A percentile compares a stretch with the other conserved stretches of the same genome.
phyloP scores from a whole-genome alignment of 2,113 vertebrate species.

The Campylomormyrus tamandua region DNA sequence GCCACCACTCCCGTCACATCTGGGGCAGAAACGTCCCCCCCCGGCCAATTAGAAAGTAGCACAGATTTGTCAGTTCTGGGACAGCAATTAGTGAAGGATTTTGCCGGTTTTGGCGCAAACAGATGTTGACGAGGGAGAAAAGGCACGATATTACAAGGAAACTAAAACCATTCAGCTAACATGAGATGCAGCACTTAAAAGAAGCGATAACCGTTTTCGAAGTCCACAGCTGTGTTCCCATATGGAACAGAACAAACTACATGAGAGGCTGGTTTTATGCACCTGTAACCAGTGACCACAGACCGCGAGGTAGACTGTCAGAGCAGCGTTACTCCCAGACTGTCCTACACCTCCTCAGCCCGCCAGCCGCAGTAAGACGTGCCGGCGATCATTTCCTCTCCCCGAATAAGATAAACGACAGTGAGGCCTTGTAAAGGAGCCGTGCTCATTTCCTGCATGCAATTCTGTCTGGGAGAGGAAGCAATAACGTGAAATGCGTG shows the following conservation, averaged over 20 bases:
- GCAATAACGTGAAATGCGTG: background rate
- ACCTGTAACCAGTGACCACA: background rate
- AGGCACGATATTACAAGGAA: background rate
- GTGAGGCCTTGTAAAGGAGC: background rate
- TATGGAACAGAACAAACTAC: background rate
- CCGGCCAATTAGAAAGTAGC: conserved; percentile 10
- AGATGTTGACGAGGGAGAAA: conserved; percentile 8
- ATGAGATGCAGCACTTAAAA: background rate
- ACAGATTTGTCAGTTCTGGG: conserved; percentile 9
- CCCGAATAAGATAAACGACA: background rate
- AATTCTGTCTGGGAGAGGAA: background rate
- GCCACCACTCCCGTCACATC: background rate
- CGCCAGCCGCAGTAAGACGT: background rate
- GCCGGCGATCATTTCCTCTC: background rate
- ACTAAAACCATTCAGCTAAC: background rate
- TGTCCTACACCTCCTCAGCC: background rate
- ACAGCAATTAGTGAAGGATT: conserved; percentile 10
- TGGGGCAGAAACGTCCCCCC: background rate
- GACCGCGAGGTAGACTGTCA: background rate
- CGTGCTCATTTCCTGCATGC: background rate
- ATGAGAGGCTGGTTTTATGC: background rate
- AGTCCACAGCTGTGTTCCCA: background rate
- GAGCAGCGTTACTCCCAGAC: background rate
- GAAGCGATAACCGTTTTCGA: background rate
- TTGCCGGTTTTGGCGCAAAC: background rate